Evolutionary conservation across 2,888 invertebrate genomes (phyloP).

Genomic region (Pristionchus maxplancki): DNA sequence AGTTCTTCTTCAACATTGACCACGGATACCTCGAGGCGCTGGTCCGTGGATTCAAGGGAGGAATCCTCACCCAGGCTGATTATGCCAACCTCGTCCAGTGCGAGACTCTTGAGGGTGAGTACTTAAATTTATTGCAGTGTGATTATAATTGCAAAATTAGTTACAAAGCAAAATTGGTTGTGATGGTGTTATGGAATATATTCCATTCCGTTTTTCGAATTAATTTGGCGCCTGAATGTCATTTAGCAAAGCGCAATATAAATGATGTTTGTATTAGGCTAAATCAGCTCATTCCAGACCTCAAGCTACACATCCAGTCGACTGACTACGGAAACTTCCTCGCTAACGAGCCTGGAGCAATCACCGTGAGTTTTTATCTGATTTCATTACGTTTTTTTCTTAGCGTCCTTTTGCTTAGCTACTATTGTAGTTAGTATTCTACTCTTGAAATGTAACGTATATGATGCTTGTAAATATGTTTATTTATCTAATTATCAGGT

Average conservation of each 20-base stretch:
- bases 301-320: constrained; percentile 97
- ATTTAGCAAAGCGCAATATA: too few species aligned
- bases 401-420: too few species aligned
- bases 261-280: too few species aligned
- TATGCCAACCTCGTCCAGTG: constrained; percentile 99
- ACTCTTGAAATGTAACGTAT: too few species aligned
- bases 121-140: neutral
- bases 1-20: constrained; percentile 96
- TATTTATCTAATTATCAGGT: constrained; percentile 55
- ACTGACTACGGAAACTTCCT: constrained; percentile 99
- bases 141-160: too few species aligned
- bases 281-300: constrained; percentile 84
- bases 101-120: constrained; percentile 93
- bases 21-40: constrained; percentile 98
- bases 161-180: too few species aligned
- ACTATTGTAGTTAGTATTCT: too few species aligned
- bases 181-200: too few species aligned
- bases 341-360: constrained; percentile 98
- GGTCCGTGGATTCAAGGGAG: constrained; percentile 97
- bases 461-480: too few species aligned
- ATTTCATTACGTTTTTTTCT: too few species aligned
- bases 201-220: too few species aligned
- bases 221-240: too few species aligned
- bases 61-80: constrained; percentile 95
- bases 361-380: constrained; percentile 86